phyloP scores from a whole-genome alignment of 2,888 invertebrate species.

The Anaspis maculata region DNA sequence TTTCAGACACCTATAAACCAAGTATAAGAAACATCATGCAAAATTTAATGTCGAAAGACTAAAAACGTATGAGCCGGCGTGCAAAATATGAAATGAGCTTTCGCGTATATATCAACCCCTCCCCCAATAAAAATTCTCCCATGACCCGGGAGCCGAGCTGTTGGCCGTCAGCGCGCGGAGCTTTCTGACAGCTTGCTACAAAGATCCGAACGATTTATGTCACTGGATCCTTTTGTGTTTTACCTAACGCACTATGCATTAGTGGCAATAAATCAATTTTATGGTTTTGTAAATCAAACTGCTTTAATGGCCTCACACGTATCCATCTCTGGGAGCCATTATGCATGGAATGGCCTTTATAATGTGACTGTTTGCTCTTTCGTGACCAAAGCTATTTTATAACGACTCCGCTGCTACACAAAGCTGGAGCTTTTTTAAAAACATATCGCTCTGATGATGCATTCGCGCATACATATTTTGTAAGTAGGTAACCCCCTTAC shows the following conservation, averaged over 20 bases:
- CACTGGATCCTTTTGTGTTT: slow-evolving; percentile 42
- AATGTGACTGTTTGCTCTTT: slow-evolving; percentile 16
- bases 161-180: slow-evolving; percentile 18
- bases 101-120: too few relatives aligned
- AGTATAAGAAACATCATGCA: too few relatives aligned
- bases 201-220: slow-evolving; percentile 43
- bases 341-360: slow-evolving; percentile 17
- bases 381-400: slow-evolving; percentile 16
- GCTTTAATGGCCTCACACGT: slow-evolving; percentile 37
- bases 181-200: slow-evolving; percentile 38
- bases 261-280: slow-evolving; percentile 45
- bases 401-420: slow-evolving; percentile 6
- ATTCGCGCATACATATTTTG: too few relatives aligned
- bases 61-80: too few relatives aligned
- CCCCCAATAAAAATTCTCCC: too few relatives aligned
- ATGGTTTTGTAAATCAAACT: slow-evolving; percentile 45
- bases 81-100: too few relatives aligned
- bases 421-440: slow-evolving; percentile 8
- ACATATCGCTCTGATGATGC: too few relatives aligned
- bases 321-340: slow-evolving; percentile 20
- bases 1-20: too few relatives aligned
- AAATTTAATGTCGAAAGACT: too few relatives aligned
- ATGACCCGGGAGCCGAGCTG: slow-evolving; percentile 8
- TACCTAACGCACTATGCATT: slow-evolving; percentile 43
- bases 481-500: too few relatives aligned